Evolutionary conservation across 2,888 invertebrate genomes (phyloP).

Genomic region (Galerucella nymphaeae): DNA sequence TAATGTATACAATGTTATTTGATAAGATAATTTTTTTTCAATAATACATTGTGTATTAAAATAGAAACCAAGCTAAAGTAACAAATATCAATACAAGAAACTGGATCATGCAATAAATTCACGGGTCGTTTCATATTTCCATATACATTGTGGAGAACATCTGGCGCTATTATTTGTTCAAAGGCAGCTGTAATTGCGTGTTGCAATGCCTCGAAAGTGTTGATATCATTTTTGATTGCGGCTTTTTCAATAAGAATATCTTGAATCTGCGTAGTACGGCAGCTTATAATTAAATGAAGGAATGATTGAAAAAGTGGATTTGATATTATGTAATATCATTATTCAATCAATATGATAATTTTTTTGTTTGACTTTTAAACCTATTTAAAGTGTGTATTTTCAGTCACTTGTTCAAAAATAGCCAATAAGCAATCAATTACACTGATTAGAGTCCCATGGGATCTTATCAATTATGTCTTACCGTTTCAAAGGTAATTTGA

Average conservation of each 20-base stretch:
- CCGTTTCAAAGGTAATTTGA: too few relatives aligned
- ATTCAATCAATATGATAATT: too few relatives aligned
- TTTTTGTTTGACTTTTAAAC: too few relatives aligned
- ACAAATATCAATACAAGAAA: conserved; percentile 20
- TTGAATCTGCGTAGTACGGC: conserved; percentile 11
- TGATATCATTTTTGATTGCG: conserved; percentile 41
- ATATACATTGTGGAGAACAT: conserved; percentile 39
- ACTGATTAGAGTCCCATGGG: too few relatives aligned
- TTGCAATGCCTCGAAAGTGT: conserved; percentile 40
- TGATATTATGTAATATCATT: too few relatives aligned
- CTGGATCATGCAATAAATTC: conserved; percentile 36
- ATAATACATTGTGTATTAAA: neutral
- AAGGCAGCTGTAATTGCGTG: conserved; percentile 42
- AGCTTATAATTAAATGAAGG: conserved; percentile 6
- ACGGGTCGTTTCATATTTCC: conserved; percentile 40
- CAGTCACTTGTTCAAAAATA: too few relatives aligned
- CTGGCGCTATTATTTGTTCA: conserved; percentile 41
- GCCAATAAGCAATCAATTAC: too few relatives aligned
- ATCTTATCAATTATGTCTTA: too few relatives aligned
- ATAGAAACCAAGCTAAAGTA: conserved; percentile 11
- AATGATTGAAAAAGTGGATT: too few relatives aligned
- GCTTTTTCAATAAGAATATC: conserved; percentile 30
- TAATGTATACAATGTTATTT: conserved; percentile 1
- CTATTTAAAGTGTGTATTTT: too few relatives aligned
- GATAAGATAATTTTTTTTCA: neutral